These are phyloP conservation scores for Hydropsyche tenuis DNA, from an alignment of 1,140 invertebrate species.

Conservation along the genomic window DNA sequence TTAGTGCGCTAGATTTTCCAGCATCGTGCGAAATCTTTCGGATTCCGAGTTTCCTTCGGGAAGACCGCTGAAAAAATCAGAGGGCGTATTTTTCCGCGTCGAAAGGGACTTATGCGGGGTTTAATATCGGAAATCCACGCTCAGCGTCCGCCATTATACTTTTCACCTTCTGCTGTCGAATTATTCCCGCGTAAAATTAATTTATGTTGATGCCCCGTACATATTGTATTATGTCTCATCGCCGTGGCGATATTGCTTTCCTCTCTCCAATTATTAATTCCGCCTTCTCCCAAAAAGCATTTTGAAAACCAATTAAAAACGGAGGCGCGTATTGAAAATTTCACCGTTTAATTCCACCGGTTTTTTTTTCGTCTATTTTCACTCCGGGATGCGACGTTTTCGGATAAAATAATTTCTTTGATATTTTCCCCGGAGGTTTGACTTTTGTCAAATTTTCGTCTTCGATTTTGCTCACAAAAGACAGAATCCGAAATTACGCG, in stretches of 20 bases:
- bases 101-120: no score
- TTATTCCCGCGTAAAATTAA: constrained; percentile 22
- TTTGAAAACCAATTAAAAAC: constrained; percentile 21
- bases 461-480: not conserved
- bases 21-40: not conserved
- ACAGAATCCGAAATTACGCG: not conserved
- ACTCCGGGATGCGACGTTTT: not conserved
- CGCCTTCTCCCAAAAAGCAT: constrained; percentile 4
- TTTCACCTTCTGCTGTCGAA: constrained; percentile 11
- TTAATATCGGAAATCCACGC: not conserved
- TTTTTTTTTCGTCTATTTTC: not conserved
- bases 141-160: not conserved
- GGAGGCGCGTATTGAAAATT: not conserved
- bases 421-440: not conserved
- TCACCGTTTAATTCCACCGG: no score
- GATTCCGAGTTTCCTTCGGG: not conserved
- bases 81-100: no score
- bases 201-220: constrained; percentile 20
- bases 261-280: constrained; percentile 22
- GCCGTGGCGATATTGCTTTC: constrained; percentile 3
- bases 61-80: no score
- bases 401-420: constrained; percentile 1
- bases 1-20: not conserved
- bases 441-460: not conserved
- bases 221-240: constrained; percentile 10